Percentiles rank a stretch among this genome's conserved stretches.
Conservation (phyloP, 1,140 invertebrate species). For the Neodiprion virginianus region DNA sequence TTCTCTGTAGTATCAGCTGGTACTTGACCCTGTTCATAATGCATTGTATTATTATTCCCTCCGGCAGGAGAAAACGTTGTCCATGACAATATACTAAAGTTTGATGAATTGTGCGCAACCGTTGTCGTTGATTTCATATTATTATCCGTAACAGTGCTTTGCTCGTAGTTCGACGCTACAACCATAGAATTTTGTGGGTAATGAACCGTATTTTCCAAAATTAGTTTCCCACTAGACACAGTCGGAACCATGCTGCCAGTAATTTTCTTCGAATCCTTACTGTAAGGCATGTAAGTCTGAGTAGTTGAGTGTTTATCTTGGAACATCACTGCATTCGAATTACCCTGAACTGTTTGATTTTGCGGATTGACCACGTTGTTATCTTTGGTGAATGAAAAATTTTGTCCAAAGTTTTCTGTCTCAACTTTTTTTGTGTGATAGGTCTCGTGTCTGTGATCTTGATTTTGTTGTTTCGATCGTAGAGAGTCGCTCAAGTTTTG, state of each 20-base stretch:
- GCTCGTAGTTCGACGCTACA: slow-evolving; percentile 48
- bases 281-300: slow-evolving; percentile 35
- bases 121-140: slow-evolving; percentile 53
- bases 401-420: slow-evolving; percentile 40
- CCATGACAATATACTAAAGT: slow-evolving; percentile 60
- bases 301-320: slow-evolving; percentile 29
- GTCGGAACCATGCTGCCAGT: slow-evolving; percentile 26
- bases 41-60: slow-evolving; percentile 26
- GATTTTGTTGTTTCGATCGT: slow-evolving; percentile 32
- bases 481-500: slow-evolving; percentile 26
- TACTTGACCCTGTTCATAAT: slow-evolving; percentile 14
- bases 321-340: slow-evolving; percentile 24
- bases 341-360: slow-evolving; percentile 25
- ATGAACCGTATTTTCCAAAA: slow-evolving; percentile 28
- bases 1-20: slow-evolving; percentile 39
- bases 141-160: slow-evolving; percentile 41
- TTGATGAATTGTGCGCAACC: slow-evolving; percentile 56
- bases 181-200: slow-evolving; percentile 34
- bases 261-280: slow-evolving; percentile 38
- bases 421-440: slow-evolving; percentile 44
- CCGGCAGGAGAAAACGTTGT: slow-evolving; percentile 54
- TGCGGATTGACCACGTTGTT: slow-evolving; percentile 24
- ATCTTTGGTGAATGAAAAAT: slow-evolving; percentile 37
- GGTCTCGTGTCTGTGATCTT: slow-evolving; percentile 36
- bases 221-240: slow-evolving; percentile 26